Evolutionary conservation across 1,140 invertebrate genomes (phyloP), one percentile per base, ranked within the genome.

Genomic region (Paralvinella palmiformis): DNA sequence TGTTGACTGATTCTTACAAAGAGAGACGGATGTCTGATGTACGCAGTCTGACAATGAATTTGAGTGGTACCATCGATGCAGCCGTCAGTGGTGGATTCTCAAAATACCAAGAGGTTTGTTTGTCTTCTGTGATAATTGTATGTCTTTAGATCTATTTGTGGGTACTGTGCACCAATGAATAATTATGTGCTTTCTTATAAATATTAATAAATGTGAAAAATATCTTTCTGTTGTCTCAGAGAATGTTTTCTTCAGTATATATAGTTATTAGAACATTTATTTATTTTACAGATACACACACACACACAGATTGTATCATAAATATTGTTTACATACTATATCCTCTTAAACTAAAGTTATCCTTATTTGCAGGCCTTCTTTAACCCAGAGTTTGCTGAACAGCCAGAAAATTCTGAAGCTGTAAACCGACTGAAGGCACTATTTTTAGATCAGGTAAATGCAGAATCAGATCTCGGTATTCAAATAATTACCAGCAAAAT

Each of bases 31-130:
- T 63, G 58, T 53, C 66, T 56, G 69, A 59, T 73, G 88, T 95
- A 41, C 92, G 93, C 78, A 91, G 91, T 0, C 89, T 96, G 66
- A 92, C 89, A 3, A 96, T 96, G 92, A 83, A 91, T 56, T 82
- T 97, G 1, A 68, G 77, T 31, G 75, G 77, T 15, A 71, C 74
- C 36, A 74, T 80, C 17, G 72, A 68, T 64, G 73, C 75, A 33
- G 68, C 66, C 29, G 76, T 80, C 27, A 70, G 69, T 61, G 78
- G 78, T 4, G 78, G 78, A 24, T 72, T 75, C 13, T 63, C 71
- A 17, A 75, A 75, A 56, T 80, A 77, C 62, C 70, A 75, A 35
- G 73, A 78, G 72, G 75, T 78, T 59, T 7, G 35, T 36, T 31
- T 57, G 20, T 3, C 20, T 22, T 15, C 6, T 27, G 17, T 45